Conservation (phyloP, 2,797 vertebrate genomes). For the Leptatherina wallacei region DNA sequence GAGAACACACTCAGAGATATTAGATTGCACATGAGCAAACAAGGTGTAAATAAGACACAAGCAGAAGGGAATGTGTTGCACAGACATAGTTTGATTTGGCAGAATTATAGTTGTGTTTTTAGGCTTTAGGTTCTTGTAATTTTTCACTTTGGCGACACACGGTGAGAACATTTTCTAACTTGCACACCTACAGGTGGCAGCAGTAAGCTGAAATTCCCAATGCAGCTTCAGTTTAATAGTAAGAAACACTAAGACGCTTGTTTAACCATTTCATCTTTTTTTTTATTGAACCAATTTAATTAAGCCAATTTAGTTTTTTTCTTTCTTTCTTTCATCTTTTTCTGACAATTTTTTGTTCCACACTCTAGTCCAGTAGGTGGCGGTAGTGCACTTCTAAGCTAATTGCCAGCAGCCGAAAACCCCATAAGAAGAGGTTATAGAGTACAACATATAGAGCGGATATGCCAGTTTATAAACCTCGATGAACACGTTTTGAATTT, state of each 20-base stretch:
- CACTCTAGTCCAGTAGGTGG: too few species aligned
- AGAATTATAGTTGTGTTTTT: not conserved
- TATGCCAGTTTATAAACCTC: not conserved
- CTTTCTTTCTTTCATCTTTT: too few species aligned
- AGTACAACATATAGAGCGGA: constrained; percentile 19
- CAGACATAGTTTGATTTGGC: not conserved
- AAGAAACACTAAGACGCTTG: too few species aligned
- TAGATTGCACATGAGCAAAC: not conserved
- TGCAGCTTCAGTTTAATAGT: too few species aligned
- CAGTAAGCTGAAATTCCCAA: not conserved
- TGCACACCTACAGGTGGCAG: constrained; percentile 49
- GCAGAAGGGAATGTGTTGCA: not conserved
- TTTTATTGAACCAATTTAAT: too few species aligned
- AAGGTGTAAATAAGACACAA: not conserved
- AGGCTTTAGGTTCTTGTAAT: not conserved
- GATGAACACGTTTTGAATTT: not conserved
- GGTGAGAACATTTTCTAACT: constrained; percentile 3
- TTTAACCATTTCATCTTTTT: too few species aligned
- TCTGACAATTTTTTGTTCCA: too few species aligned
- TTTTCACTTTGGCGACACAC: constrained; percentile 35
- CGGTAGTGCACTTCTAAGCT: too few species aligned
- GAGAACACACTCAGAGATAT: constrained; percentile 9
- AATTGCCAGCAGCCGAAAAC: too few species aligned
- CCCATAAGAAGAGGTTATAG: constrained; percentile 5
- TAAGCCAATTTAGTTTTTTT: too few species aligned